phyloP scores from a whole-genome alignment of 2,888 invertebrate genomes.

The Amiota minor region DNA sequence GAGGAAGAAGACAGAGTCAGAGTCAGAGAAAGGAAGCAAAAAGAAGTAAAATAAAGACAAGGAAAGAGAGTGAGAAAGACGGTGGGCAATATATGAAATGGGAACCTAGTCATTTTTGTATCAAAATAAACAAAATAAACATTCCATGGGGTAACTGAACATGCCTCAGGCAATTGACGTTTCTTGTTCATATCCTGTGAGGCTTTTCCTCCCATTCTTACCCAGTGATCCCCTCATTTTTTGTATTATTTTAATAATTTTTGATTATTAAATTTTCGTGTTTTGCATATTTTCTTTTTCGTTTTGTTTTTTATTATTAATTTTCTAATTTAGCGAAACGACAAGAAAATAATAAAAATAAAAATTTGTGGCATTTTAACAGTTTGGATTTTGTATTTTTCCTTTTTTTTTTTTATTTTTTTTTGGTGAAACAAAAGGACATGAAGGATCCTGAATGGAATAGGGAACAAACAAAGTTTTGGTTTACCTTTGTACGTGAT shows the following conservation, averaged over 20 bases:
- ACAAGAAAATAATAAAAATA: conserved; percentile 5
- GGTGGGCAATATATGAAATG: neutral
- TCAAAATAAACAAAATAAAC: neutral
- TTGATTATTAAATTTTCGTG: conserved; percentile 5
- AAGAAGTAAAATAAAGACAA: too few species aligned
- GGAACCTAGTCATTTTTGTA: neutral
- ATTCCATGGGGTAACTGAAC: neutral
- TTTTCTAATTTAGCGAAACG: neutral
- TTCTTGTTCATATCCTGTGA: neutral
- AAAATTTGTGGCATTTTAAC: neutral
- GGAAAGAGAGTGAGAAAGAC: too few species aligned
- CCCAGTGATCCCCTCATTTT: neutral
- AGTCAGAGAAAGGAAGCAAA: too few species aligned
- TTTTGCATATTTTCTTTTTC: neutral
- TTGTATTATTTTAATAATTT: neutral
- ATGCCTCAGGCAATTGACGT: neutral
- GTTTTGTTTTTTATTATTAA: neutral
- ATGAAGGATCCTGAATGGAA: too few species aligned
- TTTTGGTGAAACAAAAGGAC: too few species aligned
- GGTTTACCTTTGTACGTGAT: too few species aligned
- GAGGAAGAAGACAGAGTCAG: neutral
- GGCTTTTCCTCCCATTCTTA: too few species aligned
- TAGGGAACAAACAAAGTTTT: too few species aligned
- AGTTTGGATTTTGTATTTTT: too few species aligned
- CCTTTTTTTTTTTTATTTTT: too few species aligned